Evolutionary conservation across 2,888 invertebrate genomes (phyloP), one percentile per base, ranked within the genome.

Genomic region (Ferrisia virgata): DNA sequence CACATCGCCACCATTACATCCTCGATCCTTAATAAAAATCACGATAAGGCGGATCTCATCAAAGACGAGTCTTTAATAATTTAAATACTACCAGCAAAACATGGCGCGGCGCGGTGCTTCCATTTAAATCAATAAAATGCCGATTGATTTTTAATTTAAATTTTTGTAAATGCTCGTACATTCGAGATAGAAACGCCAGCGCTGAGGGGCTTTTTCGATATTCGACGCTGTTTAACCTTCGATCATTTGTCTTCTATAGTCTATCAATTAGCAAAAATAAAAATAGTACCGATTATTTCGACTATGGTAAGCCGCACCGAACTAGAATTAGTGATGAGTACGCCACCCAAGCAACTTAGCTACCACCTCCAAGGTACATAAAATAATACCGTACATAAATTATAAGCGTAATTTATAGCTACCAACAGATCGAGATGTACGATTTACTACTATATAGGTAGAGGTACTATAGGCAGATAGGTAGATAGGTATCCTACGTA

Each of bases 91-190:
- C 69, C 31, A 31, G 11, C 72, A 36, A n/a, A n/a, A n/a, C n/a
- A n/a, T n/a, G n/a, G n/a, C n/a, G n/a, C n/a, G n/a, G n/a, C n/a
- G n/a, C 18, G 72, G 72, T 36, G 36, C 72, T 76, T 76, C 72
- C 36, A 76, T 76, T n/a, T 76, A 76, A 76, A 76, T 76, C 72
- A 76, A 76, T 76, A 76, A 76, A 76, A 76, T 76, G 28, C 36
- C 33, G 36, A 76, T 76, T 76, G 36, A 76, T 76, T 76, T 36
- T 76, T 76, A 76, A 76, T 76, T 76, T 76, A 76, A 72, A 72
- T 72, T 72, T 72, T 8, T 53, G n/a, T n/a, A n/a, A n/a, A n/a
- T 47, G 18, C 18, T n/a, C 47, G 47, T 47, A n/a, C 18, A 22
- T 53, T 6, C 9, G 22, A 40, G 11, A 40, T 13, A 9, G 40